Evolutionary conservation across 1,140 invertebrate genomes (phyloP).

Genomic region (Drepana arcuata): DNA sequence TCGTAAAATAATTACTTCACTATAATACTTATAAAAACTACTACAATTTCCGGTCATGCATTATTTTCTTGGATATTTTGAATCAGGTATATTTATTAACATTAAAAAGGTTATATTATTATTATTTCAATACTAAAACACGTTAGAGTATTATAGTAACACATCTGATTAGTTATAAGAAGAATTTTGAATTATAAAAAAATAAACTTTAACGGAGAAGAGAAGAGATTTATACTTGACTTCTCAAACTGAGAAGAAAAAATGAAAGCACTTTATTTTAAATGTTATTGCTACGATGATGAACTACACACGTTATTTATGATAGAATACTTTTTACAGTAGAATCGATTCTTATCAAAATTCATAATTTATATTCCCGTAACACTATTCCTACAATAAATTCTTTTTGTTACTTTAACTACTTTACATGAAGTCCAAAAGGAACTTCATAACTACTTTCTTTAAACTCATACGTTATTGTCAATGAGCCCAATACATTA

Average conservation of each 20-base stretch:
- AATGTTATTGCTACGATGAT: conserved; percentile 9
- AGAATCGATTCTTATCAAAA: not conserved
- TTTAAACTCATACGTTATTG: conserved; percentile 31
- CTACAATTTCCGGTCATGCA: conserved; percentile 2
- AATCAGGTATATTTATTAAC: too few relatives aligned
- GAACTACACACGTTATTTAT: not conserved
- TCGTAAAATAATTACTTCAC: not conserved
- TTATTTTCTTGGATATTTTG: not conserved
- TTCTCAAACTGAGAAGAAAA: not conserved
- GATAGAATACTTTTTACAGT: not conserved
- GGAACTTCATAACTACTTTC: conserved; percentile 26
- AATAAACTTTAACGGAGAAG: not conserved
- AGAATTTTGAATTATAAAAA: too few relatives aligned
- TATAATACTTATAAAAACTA: not conserved
- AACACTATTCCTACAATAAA: conserved; percentile 37
- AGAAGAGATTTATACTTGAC: not conserved
- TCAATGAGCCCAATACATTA: conserved; percentile 46
- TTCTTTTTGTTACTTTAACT: conserved; percentile 45
- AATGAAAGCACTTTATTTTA: conserved; percentile 6
- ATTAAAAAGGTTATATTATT: too few relatives aligned
- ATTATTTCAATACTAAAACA: too few relatives aligned
- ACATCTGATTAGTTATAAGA: too few relatives aligned
- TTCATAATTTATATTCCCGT: conserved; percentile 5
- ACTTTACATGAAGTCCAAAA: conserved; percentile 42
- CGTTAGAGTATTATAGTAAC: too few relatives aligned